Base-by-base conservation (phyloP, 2,113 vertebrate species). In the Saguinus imperator region DNA sequence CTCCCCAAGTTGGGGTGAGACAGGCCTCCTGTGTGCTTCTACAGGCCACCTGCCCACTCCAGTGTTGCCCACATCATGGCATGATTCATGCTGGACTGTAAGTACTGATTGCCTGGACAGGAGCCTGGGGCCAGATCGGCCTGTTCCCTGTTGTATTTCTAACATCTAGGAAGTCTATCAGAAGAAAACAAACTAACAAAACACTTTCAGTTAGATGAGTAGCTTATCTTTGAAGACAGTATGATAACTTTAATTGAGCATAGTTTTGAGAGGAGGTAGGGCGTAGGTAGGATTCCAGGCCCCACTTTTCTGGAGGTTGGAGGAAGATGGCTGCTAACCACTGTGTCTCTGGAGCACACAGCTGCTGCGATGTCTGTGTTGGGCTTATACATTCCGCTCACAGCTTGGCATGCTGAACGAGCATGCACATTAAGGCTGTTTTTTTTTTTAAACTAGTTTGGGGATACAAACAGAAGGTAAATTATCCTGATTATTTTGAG, bases 401-500 rank as follows among this genome's bases (percentile, higher is more conserved):
- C 0, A 12, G 66, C 57, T n/a, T 68, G 80, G 55, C 88, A 88
- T 55, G 61, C 86, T 97, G 91, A 90, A 98, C 94, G 96, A 21
- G 76, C 94, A 88, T 91, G 90, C 66, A 43, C 37, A 96, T 96
- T 94, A 95, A 93, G 81, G 5, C 35, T 57, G 6, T 12, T 20
- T 91, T 76, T 55, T 64, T 61, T 89, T 61, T 37, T 25, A 70
- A 95, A 90, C 91, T 94, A 94, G 86, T 96, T 96, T 97, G 68
- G 37, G 32, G 89, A 91, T 95, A 80, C 27, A 91, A 95, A 94
- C 83, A 97, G 97, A 97, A 97, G 94, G 95, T 83, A 91, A 76
- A 94, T 95, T 94, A 73, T 95, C 94, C 86, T 94, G 61, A 96
- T 97, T 97, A 83, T 96, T 96, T 92, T 88, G 52, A 96, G 72